A percentile compares a stretch with the other conserved stretches of the same genome.
Conservation (phyloP, 2,797 vertebrate genomes). For the Helarctos malayanus region DNA sequence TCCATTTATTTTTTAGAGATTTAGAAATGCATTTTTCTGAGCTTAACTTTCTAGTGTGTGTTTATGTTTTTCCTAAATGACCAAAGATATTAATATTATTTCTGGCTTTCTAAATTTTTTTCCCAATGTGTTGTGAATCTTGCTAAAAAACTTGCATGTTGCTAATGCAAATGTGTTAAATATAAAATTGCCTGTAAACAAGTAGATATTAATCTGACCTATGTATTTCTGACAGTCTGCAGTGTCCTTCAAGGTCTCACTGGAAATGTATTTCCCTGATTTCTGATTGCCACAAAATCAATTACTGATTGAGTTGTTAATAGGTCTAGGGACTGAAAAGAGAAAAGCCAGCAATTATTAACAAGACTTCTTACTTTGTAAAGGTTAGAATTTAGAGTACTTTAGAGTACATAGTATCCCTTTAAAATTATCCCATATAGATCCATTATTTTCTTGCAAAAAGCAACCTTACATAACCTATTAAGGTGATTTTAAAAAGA, state of each 20-base stretch:
- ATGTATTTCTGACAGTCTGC: background rate
- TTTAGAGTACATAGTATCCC: background rate
- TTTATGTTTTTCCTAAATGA: background rate
- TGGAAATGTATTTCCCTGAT: constrained; percentile 1
- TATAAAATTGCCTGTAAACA: background rate
- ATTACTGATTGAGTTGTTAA: background rate
- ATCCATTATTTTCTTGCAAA: background rate
- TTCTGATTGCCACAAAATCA: background rate
- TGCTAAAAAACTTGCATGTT: background rate
- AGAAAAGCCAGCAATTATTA: background rate
- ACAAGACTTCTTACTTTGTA: background rate
- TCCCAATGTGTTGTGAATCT: background rate
- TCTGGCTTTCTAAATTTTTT: background rate
- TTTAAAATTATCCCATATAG: background rate
- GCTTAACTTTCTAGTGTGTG: background rate
- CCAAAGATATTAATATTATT: constrained; percentile 7
- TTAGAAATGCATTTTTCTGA: background rate
- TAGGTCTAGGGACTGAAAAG: background rate
- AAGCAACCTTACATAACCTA: background rate
- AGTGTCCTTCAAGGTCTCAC: background rate
- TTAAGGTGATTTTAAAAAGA: background rate
- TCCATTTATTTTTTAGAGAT: background rate
- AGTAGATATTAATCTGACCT: constrained; percentile 25
- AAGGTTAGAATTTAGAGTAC: background rate
- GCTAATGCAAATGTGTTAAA: background rate